Conservation (phyloP, 2,113 vertebrate genomes). For the Xiphophorus hellerii region DNA sequence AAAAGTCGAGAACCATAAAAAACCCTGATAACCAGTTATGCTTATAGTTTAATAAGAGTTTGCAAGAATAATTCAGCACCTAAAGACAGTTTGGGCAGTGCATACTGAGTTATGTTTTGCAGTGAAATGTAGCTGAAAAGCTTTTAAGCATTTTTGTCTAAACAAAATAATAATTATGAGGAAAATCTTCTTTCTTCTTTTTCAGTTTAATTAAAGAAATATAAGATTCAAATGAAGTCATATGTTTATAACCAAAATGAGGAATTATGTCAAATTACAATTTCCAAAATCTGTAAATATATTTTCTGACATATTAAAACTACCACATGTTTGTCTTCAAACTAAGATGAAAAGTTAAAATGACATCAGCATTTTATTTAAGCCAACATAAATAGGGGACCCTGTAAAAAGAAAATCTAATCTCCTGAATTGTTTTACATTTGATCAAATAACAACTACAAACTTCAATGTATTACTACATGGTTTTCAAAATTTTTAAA, state of each 20-base stretch:
- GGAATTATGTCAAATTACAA: background rate
- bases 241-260: background rate
- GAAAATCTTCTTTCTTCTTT: background rate
- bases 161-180: too few species aligned
- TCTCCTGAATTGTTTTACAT: background rate
- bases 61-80: slow-evolving; percentile 20
- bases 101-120: slow-evolving; percentile 15
- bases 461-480: background rate
- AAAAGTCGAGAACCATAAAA: slow-evolving; percentile 8
- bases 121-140: slow-evolving; percentile 25
- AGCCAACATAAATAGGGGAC: background rate
- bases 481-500: background rate
- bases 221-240: background rate
- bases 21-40: background rate
- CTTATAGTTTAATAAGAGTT: slow-evolving; percentile 13
- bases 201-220: background rate
- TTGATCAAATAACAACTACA: background rate
- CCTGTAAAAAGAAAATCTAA: background rate
- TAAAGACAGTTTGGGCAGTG: slow-evolving; percentile 51
- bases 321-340: background rate
- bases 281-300: slow-evolving; percentile 1
- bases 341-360: background rate
- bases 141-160: slow-evolving; percentile 7
- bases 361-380: background rate
- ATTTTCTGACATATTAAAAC: background rate